Evolutionary conservation across 2,888 invertebrate genomes (phyloP), one percentile per base, ranked within the genome.

Genomic region (Lycaena phlaeas): DNA sequence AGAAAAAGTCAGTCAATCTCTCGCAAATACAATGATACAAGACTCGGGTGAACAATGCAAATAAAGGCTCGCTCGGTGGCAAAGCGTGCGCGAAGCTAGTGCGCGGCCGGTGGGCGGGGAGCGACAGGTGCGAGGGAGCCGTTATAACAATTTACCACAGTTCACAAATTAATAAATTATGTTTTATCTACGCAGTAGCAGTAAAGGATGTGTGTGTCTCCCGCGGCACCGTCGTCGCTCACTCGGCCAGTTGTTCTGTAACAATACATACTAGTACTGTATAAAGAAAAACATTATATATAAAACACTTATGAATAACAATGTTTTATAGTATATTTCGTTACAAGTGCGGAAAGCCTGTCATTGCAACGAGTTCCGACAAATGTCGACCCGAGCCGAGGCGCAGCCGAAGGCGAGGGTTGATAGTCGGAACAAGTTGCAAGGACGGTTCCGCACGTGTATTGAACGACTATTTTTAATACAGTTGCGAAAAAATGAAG

Each of bases 1-100:
- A 70, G 63, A 70, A 71, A 72, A 60, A 67, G 69, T 74, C 74
- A 77, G 68, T 81, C 79, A 76, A 79, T 77, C 81, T 81, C 81
- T 73, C 73, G 55, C 6, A 9, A 22, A 9, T 22, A 22, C 22
- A 22, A 22, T 22, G 22, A 5, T 18, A 18, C 18, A 18, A 22
- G 5, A 22, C 5, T 11, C 26, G 38, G 48, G 49, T 51, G 49
- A 52, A 53, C 52, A 46, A 46, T 47, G 49, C 49, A 49, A 52
- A 44, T 42, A 28, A 42, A 50, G 49, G 50, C 54, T 51, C 45
- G 34, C 43, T 36, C 47, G 30, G 30, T 9, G 27, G 38, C 22
- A 9, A 9, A 22, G 22, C 22, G 22, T 5, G 5, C 22, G 9
- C 22, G 22, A 22, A 7, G 9, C 22, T 7, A 22, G 5, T 7